Evolutionary conservation across 2,888 invertebrate species (phyloP), one percentile per base, ranked within the genome.

Genomic region (Didymodactylos carnosus): DNA sequence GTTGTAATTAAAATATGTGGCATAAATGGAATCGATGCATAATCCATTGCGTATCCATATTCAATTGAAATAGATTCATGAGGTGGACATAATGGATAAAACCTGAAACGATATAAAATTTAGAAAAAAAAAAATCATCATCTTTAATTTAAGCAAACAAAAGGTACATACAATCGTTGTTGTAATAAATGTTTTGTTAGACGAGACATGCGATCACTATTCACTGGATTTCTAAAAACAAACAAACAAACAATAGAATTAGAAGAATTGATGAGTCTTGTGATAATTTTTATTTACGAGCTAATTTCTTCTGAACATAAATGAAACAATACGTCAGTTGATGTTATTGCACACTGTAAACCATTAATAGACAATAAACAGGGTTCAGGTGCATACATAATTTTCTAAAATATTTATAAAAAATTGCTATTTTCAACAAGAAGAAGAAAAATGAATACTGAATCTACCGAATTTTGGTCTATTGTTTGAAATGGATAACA

Each of bases 51-150:
- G 25, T 53, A 46, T 62, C 71, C 71, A 40, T 43, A 74, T 27
- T 74, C 74, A 40, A 74, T 71, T 7, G 62, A 72, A 39, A 74
- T 43, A 40, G 71, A 49, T 25, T 74, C 74, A 46, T 71, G 53
- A 25, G 74, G 71, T 11, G 74, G 74, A 71, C 53, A 71, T 25
- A 74, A 71, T 53, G 74, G 74, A 74, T 74, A 74, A 23, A 74
- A 74, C n/a, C 62, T 62, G n/a, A 35, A 62, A 35, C 2, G 8
- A 49, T 49, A 11, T 23, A 23, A 16, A 11, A 11, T 8, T 11
- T 49, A 14, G 25, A 14, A n/a, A 23, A 23, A 5, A 23, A 49
- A 10, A 7, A 25, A 23, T 16, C 7, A 16, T 7, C 16, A 49
- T 5, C n/a, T 3, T 49, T 49, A n/a, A 23, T 2, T 10, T 43